A percentile compares a stretch with the other conserved stretches of the same genome.
Evolutionary conservation across 2,888 invertebrate genomes (phyloP).

Genomic region (Synanthedon myopaeformis): DNA sequence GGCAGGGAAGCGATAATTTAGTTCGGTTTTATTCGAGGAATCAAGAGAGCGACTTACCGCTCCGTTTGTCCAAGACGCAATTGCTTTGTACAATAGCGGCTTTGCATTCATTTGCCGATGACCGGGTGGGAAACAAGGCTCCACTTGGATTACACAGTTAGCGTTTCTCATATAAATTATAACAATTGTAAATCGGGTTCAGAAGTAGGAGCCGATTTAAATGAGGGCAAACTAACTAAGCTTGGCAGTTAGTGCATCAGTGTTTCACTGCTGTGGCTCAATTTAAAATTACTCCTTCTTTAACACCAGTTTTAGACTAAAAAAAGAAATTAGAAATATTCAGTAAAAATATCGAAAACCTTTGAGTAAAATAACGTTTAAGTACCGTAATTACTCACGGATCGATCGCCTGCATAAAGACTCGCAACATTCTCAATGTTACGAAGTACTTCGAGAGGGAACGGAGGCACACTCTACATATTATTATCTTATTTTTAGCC

Average conservation of each 20-base stretch:
- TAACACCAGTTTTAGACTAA: too few species aligned
- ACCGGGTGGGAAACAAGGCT: background rate
- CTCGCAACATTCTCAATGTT: constrained; percentile 35
- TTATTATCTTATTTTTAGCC: constrained; percentile 34
- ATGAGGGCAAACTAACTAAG: too few species aligned
- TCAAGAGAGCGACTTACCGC: constrained; percentile 18
- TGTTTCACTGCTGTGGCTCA: too few species aligned
- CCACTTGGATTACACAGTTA: background rate
- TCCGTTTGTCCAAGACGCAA: constrained; percentile 25
- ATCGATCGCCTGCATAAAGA: constrained; percentile 20
- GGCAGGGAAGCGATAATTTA: constrained; percentile 15
- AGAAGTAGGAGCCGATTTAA: too few species aligned
- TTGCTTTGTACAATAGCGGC: constrained; percentile 14
- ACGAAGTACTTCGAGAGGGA: constrained; percentile 19
- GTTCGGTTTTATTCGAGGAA: constrained; percentile 15
- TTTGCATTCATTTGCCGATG: background rate
- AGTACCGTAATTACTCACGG: background rate
- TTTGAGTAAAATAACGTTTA: too few species aligned
- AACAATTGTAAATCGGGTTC: too few species aligned
- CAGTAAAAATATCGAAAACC: too few species aligned
- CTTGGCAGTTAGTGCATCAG: too few species aligned
- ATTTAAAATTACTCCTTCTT: too few species aligned
- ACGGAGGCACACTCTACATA: constrained; percentile 19
- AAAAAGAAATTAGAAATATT: too few species aligned
- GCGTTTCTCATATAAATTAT: background rate